Percentiles rank a stretch among this genome's conserved stretches.
phyloP scores from a whole-genome alignment of 2,888 invertebrate species.

The Orthosia cruda region DNA sequence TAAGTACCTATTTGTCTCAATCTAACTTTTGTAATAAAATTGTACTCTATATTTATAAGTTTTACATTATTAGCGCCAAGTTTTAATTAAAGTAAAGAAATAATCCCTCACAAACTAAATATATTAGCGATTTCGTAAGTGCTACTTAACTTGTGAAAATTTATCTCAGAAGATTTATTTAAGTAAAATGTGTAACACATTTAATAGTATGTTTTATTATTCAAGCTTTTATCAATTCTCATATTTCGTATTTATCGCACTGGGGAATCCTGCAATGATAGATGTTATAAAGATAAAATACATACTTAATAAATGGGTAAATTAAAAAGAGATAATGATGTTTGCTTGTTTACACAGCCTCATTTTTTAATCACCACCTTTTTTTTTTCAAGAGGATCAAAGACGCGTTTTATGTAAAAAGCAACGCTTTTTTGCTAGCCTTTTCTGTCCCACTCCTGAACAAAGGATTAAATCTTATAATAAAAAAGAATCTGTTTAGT shows the following conservation, averaged over 20 bases:
- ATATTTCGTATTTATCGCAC: background rate
- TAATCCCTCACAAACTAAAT: background rate
- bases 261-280: too few relatives aligned
- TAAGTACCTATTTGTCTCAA: background rate
- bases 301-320: background rate
- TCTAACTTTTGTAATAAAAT: background rate
- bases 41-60: background rate
- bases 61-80: background rate
- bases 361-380: too few relatives aligned
- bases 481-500: too few relatives aligned
- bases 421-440: too few relatives aligned
- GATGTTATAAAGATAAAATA: background rate
- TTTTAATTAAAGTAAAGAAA: conserved; percentile 12
- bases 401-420: too few relatives aligned
- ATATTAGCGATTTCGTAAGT: conserved; percentile 3
- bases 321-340: too few relatives aligned
- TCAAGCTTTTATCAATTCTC: background rate
- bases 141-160: conserved; percentile 13
- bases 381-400: too few relatives aligned
- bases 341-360: background rate
- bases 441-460: too few relatives aligned
- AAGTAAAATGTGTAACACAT: conserved; percentile 17
- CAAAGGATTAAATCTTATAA: too few relatives aligned
- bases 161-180: conserved; percentile 5
- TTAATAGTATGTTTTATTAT: conserved; percentile 1